Conservation (phyloP, 30 jellyfish, hydroid and myxozoan species). For the Nemopilema nomurai region DNA sequence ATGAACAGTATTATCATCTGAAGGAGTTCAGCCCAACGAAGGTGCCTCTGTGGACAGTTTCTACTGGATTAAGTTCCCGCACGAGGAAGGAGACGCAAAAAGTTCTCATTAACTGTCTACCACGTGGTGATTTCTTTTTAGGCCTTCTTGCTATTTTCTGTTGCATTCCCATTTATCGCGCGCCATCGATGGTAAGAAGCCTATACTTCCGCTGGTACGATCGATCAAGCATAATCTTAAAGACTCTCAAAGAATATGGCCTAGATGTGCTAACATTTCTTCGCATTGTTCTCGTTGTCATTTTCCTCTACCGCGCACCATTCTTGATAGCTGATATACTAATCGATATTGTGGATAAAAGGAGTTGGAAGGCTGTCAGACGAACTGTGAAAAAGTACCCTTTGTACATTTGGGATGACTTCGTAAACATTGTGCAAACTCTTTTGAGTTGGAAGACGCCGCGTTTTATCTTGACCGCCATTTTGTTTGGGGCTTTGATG, state of each 20-base stretch:
- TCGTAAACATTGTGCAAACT: constrained; percentile 24
- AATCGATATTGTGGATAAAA: constrained; percentile 76
- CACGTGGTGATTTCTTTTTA: constrained; percentile 79
- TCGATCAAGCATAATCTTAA: constrained; percentile 54
- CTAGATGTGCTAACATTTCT: constrained; percentile 67
- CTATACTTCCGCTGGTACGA: constrained; percentile 74
- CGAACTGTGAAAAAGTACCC: constrained; percentile 76
- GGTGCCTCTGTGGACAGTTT: constrained; percentile 76
- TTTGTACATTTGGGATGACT: constrained; percentile 47
- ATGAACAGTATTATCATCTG: constrained; percentile 46
- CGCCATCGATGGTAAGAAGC: constrained; percentile 59
- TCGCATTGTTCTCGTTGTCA: constrained; percentile 67
- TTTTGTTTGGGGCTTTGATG: constrained; percentile 79
- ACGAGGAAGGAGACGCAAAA: constrained; percentile 82
- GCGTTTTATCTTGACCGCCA: constrained; percentile 77
- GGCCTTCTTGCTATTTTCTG: constrained; percentile 64
- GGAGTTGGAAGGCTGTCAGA: constrained; percentile 91
- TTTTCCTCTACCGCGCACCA: constrained; percentile 93
- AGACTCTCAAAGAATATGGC: constrained; percentile 73
- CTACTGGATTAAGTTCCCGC: constrained; percentile 73
- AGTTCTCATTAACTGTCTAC: constrained; percentile 76
- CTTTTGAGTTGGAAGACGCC: constrained; percentile 96
- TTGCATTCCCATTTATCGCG: constrained; percentile 85
- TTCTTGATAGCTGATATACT: constrained; percentile 68
- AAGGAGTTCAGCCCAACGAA: constrained; percentile 51